Evolutionary conservation across 2,888 invertebrate genomes (phyloP), one percentile per base, ranked within the genome.

Genomic region (Synergus umbraculus): DNA sequence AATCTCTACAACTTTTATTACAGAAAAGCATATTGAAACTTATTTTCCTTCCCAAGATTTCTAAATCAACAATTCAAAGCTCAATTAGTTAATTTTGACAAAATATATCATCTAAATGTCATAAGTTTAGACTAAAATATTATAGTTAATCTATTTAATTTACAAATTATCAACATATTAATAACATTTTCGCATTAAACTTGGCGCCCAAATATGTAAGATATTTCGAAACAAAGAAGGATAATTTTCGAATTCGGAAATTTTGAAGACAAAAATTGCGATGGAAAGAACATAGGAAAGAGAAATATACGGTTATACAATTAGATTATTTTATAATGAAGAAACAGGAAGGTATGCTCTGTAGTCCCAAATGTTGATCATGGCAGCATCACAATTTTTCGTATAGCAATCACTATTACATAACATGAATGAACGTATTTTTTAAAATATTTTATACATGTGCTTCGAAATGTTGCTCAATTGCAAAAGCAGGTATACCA

Each of bases 401-500:
- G 78, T 84, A 83, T 37, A 37, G 82, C 78, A 76, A 82, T 85
- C 80, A 79, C 82, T 85, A 90, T 90, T 90, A 90, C 90, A 90
- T 90, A 90, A 90, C 90, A 86, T 86, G 78, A 84, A 76, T 83
- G 81, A 73, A 73, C 54, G 5, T 41, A 37, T 54, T 12, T 12
- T 54, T 41, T 5, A 54, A 80, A 81, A 81, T 81, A 78, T 79
- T 80, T 78, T 54, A 18, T 22, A 67, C 46, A 69, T 44, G 81
- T 41, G n/a, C 60, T 22, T 76, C 44, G 43, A 58, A 49, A 13
- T 76, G 76, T 82, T 81, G 73, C 78, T 76, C 76, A 81, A 82
- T 73, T 73, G n/a, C n/a, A 54, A 54, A 73, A 37, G 1, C 10
- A 54, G 41, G 10, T 73, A 54, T 2, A 76, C 54, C 46, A 46